Conservation (phyloP, 1,140 invertebrate species). For the Muscidifurax raptorellus region DNA sequence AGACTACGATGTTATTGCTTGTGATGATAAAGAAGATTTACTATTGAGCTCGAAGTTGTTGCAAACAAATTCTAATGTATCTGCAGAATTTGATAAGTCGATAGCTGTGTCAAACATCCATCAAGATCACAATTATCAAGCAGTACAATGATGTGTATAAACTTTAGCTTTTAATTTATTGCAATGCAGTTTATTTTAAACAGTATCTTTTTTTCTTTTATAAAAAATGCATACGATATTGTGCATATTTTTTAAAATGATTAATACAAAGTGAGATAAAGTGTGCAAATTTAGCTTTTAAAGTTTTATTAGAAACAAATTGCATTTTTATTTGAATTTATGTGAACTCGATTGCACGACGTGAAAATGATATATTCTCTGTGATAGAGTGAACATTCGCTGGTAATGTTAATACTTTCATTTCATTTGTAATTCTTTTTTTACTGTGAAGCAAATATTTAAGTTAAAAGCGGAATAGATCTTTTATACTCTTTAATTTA, state of each 20-base stretch:
- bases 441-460: slow-evolving; percentile 46
- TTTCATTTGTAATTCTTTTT: slow-evolving; percentile 30
- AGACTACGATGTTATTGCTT: slow-evolving; percentile 29
- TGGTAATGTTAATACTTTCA: slow-evolving; percentile 40
- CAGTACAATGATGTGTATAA: slow-evolving; percentile 35
- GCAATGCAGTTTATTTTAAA: slow-evolving; percentile 21
- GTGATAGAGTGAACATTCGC: slow-evolving; percentile 50
- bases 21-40: slow-evolving; percentile 29
- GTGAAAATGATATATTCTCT: slow-evolving; percentile 47
- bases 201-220: slow-evolving; percentile 29
- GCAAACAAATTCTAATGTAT: slow-evolving; percentile 42
- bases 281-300: slow-evolving; percentile 31
- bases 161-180: slow-evolving; percentile 41
- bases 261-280: slow-evolving; percentile 32
- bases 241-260: slow-evolving; percentile 21
- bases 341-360: slow-evolving; percentile 31
- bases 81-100: slow-evolving; percentile 34
- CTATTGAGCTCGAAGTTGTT: slow-evolving; percentile 24
- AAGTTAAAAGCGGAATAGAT: slow-evolving; percentile 52
- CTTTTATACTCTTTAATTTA: slow-evolving; percentile 41
- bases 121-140: slow-evolving; percentile 53
- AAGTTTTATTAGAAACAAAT: slow-evolving; percentile 22
- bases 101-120: slow-evolving; percentile 20
- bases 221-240: background rate
- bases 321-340: slow-evolving; percentile 19